These are phyloP conservation scores for Poeciliopsis occidentalis DNA, from an alignment of 2,113 vertebrate genomes.

Conservation along the genomic window DNA sequence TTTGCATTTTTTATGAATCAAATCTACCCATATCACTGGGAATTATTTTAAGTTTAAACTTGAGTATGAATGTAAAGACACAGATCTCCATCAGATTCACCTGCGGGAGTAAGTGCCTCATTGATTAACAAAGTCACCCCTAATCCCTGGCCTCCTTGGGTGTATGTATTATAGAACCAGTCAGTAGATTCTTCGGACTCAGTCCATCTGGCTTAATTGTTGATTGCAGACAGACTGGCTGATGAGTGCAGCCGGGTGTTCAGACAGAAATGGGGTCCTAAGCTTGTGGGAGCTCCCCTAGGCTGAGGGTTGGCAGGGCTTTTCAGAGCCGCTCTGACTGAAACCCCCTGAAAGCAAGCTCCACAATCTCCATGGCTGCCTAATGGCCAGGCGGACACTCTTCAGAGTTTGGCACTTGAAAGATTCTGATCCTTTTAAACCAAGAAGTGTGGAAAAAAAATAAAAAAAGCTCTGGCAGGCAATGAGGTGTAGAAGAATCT, in stretches of 20 bases:
- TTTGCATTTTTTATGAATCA: slow-evolving; percentile 12
- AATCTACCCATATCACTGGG: background rate
- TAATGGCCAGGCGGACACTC: slow-evolving; percentile 72
- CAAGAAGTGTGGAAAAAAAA: slow-evolving; percentile 56
- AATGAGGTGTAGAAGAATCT: slow-evolving; percentile 37
- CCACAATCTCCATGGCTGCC: slow-evolving; percentile 57
- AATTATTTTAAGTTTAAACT: background rate
- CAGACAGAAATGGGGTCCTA: slow-evolving; percentile 57
- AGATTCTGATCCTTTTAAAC: slow-evolving; percentile 73
- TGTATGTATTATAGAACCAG: slow-evolving; percentile 40
- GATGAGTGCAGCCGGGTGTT: slow-evolving; percentile 58
- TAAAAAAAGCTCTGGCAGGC: slow-evolving; percentile 53
- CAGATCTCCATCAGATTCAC: slow-evolving; percentile 21
- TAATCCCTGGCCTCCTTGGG: slow-evolving; percentile 46
- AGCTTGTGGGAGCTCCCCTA: slow-evolving; percentile 59
- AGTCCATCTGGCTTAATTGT: slow-evolving; percentile 69
- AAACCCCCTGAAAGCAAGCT: slow-evolving; percentile 61
- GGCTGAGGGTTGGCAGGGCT: slow-evolving; percentile 65
- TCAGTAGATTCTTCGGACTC: slow-evolving; percentile 43
- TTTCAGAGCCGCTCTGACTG: slow-evolving; percentile 54
- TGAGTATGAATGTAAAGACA: background rate
- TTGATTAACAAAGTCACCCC: slow-evolving; percentile 57
- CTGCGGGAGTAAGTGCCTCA: slow-evolving; percentile 27
- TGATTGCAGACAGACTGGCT: slow-evolving; percentile 68
- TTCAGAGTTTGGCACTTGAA: slow-evolving; percentile 72